Evolutionary conservation across 2,113 vertebrate genomes (phyloP).

Genomic region (Narcine bancroftii): DNA sequence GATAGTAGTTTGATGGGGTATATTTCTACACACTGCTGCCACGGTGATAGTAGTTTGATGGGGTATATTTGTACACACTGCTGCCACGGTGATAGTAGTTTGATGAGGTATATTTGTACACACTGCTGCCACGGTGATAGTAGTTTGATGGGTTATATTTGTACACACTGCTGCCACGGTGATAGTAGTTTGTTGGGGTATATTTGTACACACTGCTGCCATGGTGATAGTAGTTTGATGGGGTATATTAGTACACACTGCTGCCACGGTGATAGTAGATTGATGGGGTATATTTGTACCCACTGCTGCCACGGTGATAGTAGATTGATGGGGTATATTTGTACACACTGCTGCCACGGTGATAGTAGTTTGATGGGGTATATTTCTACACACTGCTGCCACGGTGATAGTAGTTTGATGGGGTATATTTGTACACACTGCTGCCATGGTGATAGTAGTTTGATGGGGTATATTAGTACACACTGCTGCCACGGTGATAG

Average conservation of each 20-base stretch:
- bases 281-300: background rate
- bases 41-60: background rate
- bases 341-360: background rate
- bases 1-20: background rate
- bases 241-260: background rate
- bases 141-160: background rate
- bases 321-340: background rate
- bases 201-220: background rate
- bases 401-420: background rate
- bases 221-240: background rate
- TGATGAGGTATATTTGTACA: background rate
- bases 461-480: background rate
- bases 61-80: background rate
- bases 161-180: background rate
- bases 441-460: background rate
- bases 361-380: background rate
- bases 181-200: background rate
- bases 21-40: background rate
- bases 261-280: background rate
- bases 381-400: background rate
- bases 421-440: background rate
- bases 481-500: background rate
- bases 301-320: background rate
- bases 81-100: background rate
- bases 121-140: background rate